Conservation (phyloP, 2,113 vertebrate genomes). For the Elephas maximus region DNA sequence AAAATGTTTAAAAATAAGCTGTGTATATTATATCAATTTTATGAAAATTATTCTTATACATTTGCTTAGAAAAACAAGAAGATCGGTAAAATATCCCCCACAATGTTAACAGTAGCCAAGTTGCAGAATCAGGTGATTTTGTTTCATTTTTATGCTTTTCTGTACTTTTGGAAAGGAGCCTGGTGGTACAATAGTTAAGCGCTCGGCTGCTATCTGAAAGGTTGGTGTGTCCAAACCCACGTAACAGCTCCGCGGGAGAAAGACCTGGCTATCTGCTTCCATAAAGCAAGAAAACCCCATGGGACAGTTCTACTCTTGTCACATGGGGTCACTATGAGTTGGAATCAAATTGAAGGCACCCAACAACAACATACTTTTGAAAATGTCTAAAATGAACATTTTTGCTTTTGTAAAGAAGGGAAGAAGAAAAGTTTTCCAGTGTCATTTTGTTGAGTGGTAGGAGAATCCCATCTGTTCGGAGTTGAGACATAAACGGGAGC, state of each 20-base stretch:
- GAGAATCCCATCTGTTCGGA: not conserved
- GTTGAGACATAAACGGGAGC: not conserved
- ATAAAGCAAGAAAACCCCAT: not conserved
- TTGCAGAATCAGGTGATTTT: not conserved
- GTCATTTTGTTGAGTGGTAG: not conserved
- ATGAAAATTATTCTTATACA: not conserved
- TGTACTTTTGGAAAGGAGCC: not conserved
- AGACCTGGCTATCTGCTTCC: not conserved
- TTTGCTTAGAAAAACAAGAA: constrained; percentile 17
- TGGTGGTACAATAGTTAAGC: not conserved
- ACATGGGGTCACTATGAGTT: not conserved
- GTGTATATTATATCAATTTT: not conserved
- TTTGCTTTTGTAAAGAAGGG: not conserved
- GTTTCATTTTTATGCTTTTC: not conserved
- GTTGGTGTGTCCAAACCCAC: not conserved
- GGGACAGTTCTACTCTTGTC: not conserved
- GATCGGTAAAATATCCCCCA: not conserved
- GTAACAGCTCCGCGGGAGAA: not conserved
- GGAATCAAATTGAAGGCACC: not conserved
- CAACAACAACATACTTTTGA: not conserved
- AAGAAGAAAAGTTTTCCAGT: not conserved
- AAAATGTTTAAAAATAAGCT: not conserved
- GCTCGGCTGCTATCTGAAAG: not conserved
- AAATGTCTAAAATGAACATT: not conserved
- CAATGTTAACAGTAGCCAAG: not conserved